Conservation (phyloP, 2,888 invertebrate genomes). For the Sylvicola cinctus region DNA sequence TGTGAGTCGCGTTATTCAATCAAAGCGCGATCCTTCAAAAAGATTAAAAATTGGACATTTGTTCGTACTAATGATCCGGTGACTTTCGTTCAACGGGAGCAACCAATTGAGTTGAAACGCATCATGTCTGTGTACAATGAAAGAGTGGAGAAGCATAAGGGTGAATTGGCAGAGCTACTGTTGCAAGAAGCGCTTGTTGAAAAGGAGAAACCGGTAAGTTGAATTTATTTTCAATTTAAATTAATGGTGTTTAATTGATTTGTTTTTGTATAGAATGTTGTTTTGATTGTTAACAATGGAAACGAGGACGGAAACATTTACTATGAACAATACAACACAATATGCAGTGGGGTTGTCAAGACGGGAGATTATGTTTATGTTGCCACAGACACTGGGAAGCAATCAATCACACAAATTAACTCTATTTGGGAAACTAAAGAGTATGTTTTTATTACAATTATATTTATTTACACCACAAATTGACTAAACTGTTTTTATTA, state of each 20-base stretch:
- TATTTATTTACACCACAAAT: neutral
- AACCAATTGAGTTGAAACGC: slow-evolving; percentile 61
- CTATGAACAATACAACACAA: slow-evolving; percentile 83
- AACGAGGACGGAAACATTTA: slow-evolving; percentile 63
- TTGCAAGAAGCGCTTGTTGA: slow-evolving; percentile 63
- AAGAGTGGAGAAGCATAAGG: slow-evolving; percentile 73
- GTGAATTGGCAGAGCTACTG: slow-evolving; percentile 68
- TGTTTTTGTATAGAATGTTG: slow-evolving; percentile 44
- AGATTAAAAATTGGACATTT: slow-evolving; percentile 62
- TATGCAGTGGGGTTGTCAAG: slow-evolving; percentile 63
- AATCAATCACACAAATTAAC: slow-evolving; percentile 83
- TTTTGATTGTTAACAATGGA: slow-evolving; percentile 39
- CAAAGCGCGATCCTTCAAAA: slow-evolving; percentile 72
- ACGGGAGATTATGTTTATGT: slow-evolving; percentile 92
- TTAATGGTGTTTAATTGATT: slow-evolving; percentile 1
- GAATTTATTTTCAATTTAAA: slow-evolving; percentile 3
- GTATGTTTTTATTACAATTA: slow-evolving; percentile 31
- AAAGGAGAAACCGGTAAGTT: slow-evolving; percentile 65
- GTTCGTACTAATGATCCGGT: slow-evolving; percentile 36
- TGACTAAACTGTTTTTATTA: slow-evolving; percentile 30
- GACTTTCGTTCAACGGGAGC: slow-evolving; percentile 43
- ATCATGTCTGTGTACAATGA: slow-evolving; percentile 88
- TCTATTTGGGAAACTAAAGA: slow-evolving; percentile 83
- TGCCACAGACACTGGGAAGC: slow-evolving; percentile 73
- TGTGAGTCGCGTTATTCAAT: slow-evolving; percentile 91